Evolutionary conservation across 2,888 invertebrate genomes (phyloP), one percentile per base, ranked within the genome.

Genomic region (Xylota sylvarum): DNA sequence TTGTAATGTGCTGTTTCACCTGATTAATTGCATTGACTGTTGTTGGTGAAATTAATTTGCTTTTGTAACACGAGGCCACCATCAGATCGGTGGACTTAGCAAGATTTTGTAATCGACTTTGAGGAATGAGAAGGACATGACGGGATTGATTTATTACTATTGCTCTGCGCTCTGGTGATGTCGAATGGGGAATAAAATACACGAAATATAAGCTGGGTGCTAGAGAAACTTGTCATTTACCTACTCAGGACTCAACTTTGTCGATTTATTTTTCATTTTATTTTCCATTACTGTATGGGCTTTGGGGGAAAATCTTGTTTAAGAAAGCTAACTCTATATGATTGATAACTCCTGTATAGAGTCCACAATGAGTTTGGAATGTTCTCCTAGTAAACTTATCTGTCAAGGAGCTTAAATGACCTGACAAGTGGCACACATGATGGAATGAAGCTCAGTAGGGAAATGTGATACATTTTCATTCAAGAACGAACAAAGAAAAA

Each of bases 1-100:
- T 58, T 27, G 52, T 69, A 81, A 76, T 76, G 79, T 73, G 67
- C 62, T 60, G 52, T 58, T 64, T 69, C 67, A 79, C 79, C 73
- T 84, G 83, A 84, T 79, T 83, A 73, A 83, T 73, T 79, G 60
- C 67, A 79, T 73, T 62, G 73, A 73, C 73, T 65, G 79, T 60
- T 73, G 67, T n/a, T 62, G 56, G 52, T n/a, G 30, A 73, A 72
- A 73, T 83, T 73, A 79, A 79, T 73, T 62, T 40, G 9, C 40
- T 64, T 65, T 72, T 14, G 19, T 72, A 56, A 40, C 56, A 35
- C 50, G 17, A 52, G 37, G 52, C 52, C 55, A 56, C 14, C 7
- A 17, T 10, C 19, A n/a, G 10, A 12, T 7, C 3, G 9, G n/a
- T 35, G 37, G 23, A 32, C 10, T 40, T n/a, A 40, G 40, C 0